Percentiles rank a stretch among this genome's conserved stretches.
Evolutionary conservation across 1,140 invertebrate genomes (phyloP).

Genomic region (Chelonus insularis): DNA sequence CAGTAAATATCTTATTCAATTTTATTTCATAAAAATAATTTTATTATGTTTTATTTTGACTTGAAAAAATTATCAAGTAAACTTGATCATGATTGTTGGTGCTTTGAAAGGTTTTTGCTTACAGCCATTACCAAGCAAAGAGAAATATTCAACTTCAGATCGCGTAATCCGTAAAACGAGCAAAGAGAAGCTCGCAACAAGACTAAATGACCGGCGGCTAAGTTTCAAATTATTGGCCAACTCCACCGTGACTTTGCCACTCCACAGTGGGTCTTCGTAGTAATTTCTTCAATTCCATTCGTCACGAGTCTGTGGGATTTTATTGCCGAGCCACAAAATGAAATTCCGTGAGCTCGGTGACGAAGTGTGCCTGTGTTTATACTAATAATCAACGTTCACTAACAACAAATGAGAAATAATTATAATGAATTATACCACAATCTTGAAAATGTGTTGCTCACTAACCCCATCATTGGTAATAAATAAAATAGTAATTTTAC

Average conservation of each 20-base stretch:
- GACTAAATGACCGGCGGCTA: conserved; percentile 33
- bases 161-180: background rate
- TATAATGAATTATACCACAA: background rate
- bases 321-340: conserved; percentile 10
- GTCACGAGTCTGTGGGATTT: conserved; percentile 24
- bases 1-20: too few relatives aligned
- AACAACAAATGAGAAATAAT: conserved; percentile 1
- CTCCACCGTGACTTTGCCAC: conserved; percentile 14
- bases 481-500: conserved; percentile 17
- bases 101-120: too few relatives aligned
- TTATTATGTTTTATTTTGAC: too few relatives aligned
- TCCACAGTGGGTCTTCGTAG: conserved; percentile 21
- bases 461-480: too few relatives aligned
- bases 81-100: too few relatives aligned
- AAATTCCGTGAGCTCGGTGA: conserved; percentile 14
- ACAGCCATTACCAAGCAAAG: too few relatives aligned
- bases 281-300: conserved; percentile 42
- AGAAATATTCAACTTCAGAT: background rate
- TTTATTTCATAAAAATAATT: too few relatives aligned
- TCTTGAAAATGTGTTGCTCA: background rate
- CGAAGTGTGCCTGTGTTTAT: conserved; percentile 6
- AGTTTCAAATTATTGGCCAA: conserved; percentile 44
- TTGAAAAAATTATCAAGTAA: too few relatives aligned
- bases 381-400: background rate
- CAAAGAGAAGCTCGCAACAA: conserved; percentile 1